These are phyloP conservation scores for Abscondita cerata DNA, from an alignment of 2,888 invertebrate species.

Conservation along the genomic window DNA sequence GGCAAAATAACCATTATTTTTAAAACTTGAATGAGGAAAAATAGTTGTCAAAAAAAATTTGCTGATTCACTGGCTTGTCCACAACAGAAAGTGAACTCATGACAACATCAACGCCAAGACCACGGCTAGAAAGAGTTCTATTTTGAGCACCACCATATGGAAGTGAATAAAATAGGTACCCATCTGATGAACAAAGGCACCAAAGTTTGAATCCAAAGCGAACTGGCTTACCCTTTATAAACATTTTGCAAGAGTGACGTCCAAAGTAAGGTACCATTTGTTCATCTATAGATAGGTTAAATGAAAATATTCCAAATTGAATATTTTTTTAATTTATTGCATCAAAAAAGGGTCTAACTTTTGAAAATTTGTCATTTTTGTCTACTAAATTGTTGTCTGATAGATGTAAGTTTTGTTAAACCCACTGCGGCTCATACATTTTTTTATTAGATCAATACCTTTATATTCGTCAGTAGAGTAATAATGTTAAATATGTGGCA, in stretches of 20 bases:
- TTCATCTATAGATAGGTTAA: conserved; percentile 45
- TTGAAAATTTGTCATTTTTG: no score
- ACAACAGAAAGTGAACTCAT: no score
- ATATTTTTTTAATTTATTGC: conserved; percentile 43
- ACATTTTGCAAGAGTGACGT: conserved; percentile 43
- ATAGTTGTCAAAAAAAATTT: no score
- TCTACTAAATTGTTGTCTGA: conserved; percentile 13
- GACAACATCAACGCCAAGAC: no score
- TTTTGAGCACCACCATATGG: no score
- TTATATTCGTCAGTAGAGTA: conserved; percentile 16
- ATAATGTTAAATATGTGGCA: neutral
- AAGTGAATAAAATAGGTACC: no score
- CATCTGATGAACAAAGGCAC: conserved; percentile 42
- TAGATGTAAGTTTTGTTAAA: conserved; percentile 16
- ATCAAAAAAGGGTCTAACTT: conserved; percentile 35
- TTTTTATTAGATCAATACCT: conserved; percentile 10
- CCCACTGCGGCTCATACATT: conserved; percentile 13
- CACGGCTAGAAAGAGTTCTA: no score
- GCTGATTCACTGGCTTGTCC: no score
- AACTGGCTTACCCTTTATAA: conserved; percentile 44
- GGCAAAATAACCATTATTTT: no score
- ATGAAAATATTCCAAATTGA: no score
- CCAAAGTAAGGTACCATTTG: conserved; percentile 36
- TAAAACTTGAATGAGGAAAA: no score
- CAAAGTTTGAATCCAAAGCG: conserved; percentile 45